Evolutionary conservation across 2,113 vertebrate species (phyloP), one percentile per base, ranked within the genome.

Genomic region (Peromyscus californicus): DNA sequence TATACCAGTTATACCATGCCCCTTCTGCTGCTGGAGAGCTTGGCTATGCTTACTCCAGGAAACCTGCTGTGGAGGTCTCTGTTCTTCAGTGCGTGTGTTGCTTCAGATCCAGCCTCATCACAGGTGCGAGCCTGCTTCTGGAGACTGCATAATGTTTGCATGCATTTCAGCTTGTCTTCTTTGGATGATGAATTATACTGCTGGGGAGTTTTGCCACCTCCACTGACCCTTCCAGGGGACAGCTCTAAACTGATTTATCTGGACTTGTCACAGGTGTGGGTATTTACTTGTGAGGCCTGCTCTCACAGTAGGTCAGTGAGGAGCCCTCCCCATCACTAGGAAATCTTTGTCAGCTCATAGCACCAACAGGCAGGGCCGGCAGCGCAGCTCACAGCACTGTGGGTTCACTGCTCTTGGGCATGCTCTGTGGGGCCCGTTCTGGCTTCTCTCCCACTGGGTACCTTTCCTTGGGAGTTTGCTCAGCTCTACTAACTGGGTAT

Each of bases 181-280:
- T 51, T 61, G 76, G 61, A 51, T 82, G 90, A 92, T 89, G 63
- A 74, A 84, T 92, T 39, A 2, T 3, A 21, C 48, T 67, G 54
- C 7, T 26, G 61, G 75, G 63, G 91, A 29, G 4, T 87, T 26
- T 15, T 88, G 51, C 48, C 17, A 29, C 31, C 80, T 67, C 84
- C 42, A n/a, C 29, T 31, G 51, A 63, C 70, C 29, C 57, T 75
- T 91, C 75, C 57, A 86, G 74, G 78, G 92, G n/a, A 93, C 63
- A 89, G 65, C 31, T 61, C 69, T 65, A 87, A 91, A 57, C 57
- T 79, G 17, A 89, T 95, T 97, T 95, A 86, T 91, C 90, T 92
- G 31, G 57, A 83, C 72, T 95, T 84, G 36, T 89, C 78, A 89
- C 61, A 93, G 79, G 11, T 59, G 78, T 89, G 10, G 57, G 54